Percentiles rank a stretch among this genome's conserved stretches.
Evolutionary conservation across 2,113 vertebrate species (phyloP).

Genomic region (Eudyptes chrysolophus): DNA sequence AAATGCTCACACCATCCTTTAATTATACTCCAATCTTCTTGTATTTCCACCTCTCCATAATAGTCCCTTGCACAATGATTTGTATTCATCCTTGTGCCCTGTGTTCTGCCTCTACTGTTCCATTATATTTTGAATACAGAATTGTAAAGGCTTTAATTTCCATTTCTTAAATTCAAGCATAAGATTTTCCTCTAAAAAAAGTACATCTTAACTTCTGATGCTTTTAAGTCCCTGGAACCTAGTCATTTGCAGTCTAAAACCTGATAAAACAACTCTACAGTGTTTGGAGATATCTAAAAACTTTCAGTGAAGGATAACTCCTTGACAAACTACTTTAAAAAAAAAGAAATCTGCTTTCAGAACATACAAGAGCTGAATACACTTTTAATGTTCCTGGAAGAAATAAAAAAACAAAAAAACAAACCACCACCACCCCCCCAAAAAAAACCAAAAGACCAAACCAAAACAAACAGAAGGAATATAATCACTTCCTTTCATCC

Average conservation of each 20-base stretch:
- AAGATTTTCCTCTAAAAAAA: constrained; percentile 29
- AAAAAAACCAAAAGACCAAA: neutral
- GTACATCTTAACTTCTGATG: neutral
- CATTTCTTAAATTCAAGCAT: constrained; percentile 22
- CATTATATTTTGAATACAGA: constrained; percentile 51
- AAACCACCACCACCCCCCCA: no score
- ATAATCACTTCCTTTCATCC: neutral
- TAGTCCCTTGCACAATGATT: constrained; percentile 38
- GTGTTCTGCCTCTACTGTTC: constrained; percentile 28
- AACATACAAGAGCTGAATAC: neutral
- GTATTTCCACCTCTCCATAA: constrained; percentile 12
- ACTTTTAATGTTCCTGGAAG: neutral
- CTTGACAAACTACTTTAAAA: neutral
- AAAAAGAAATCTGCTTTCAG: neutral
- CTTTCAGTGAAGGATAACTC: neutral
- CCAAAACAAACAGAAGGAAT: neutral
- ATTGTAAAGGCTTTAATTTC: constrained; percentile 29
- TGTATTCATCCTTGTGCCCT: constrained; percentile 38
- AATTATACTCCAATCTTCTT: constrained; percentile 65
- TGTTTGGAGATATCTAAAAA: neutral
- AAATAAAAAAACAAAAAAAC: neutral
- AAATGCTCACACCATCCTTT: constrained; percentile 34
- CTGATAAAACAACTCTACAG: neutral
- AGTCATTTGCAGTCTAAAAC: neutral
- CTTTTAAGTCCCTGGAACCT: neutral